A percentile compares a stretch with the other conserved stretches of the same genome.
Conservation (phyloP, 2,113 vertebrate species). For the Clarias macrocephalus region DNA sequence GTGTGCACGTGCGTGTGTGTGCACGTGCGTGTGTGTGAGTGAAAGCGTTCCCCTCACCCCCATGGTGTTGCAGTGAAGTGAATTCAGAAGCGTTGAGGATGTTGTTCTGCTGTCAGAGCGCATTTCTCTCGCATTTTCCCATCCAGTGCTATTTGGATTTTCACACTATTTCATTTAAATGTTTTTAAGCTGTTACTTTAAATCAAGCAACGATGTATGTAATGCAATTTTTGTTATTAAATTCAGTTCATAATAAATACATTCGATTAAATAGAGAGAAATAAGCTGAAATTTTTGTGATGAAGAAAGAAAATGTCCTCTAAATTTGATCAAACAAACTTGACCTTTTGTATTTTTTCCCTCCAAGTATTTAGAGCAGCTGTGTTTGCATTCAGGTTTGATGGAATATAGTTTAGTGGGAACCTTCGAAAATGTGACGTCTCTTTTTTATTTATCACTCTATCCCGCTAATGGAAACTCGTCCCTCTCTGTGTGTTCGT, state of each 20-base stretch:
- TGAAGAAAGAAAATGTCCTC: too few relatives aligned
- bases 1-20: background rate
- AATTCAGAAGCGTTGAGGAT: constrained; percentile 1
- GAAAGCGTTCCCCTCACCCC: constrained; percentile 17
- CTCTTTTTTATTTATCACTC: constrained; percentile 1
- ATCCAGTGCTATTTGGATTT: background rate
- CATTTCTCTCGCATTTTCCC: background rate
- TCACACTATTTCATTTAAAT: background rate
- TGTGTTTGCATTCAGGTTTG: background rate
- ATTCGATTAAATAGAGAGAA: too few relatives aligned
- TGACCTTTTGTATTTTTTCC: too few relatives aligned
- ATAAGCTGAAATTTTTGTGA: background rate
- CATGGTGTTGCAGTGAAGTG: constrained; percentile 7
- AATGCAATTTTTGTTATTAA: background rate
- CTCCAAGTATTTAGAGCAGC: background rate
- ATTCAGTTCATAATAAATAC: too few relatives aligned
- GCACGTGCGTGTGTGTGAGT: background rate
- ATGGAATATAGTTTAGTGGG: background rate
- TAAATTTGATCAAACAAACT: too few relatives aligned
- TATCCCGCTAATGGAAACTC: background rate
- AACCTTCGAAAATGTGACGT: background rate
- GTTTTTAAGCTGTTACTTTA: too few relatives aligned
- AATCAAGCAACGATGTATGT: background rate
- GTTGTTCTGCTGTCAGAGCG: background rate
- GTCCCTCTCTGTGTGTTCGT: background rate